Evolutionary conservation across 2,113 vertebrate genomes (phyloP), one percentile per base, ranked within the genome.

Genomic region (Phalacrocorax brasilianus): DNA sequence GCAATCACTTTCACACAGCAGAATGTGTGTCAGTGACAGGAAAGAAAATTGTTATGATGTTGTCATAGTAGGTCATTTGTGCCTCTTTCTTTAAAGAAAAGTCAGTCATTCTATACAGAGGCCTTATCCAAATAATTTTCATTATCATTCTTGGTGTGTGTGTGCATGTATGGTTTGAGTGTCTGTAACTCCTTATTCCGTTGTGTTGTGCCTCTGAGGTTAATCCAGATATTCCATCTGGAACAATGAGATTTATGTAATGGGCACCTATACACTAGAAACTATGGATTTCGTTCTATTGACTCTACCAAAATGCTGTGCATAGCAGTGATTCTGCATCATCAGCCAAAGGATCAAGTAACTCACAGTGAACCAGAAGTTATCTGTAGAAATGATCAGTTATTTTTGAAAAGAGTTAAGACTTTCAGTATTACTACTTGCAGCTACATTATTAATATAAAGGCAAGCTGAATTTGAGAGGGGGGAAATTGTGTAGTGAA

Each of bases 21-120:
- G 16, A 77, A 68, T 10, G 6, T 19, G 5, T 58, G 18, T 10
- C 32, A 70, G 35, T 61, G 53, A 20, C 17, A 68, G 27, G 21
- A 72, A 75, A 82, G 5, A 42, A 88, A 94, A 83, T 24, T 20
- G 5, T 49, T 75, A 11, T 67, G 18, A 28, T 0, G 0, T 47
- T 47, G 13, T 33, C 17, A 67, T 62, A 66, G 9, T 17, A 67
- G 26, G 12, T 58, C 0, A 0, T 28, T 72, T 47, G 8, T 55
- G 12, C 5, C 4, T 56, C 11, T 83, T 65, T 63, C 11, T 83
- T 65, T 63, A 58, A 62, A 77, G 9, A 61, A 27, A 62, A 61
- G 8, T 14, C 5, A 35, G 24, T 30, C 17, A 40, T 6, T 77
- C 40, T 53, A 8, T 77, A 55, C 33, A 63, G 3, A 59, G n/a